Base-by-base conservation (phyloP, 92 coral and sea anemone genomes). In the Muricea muricata region DNA sequence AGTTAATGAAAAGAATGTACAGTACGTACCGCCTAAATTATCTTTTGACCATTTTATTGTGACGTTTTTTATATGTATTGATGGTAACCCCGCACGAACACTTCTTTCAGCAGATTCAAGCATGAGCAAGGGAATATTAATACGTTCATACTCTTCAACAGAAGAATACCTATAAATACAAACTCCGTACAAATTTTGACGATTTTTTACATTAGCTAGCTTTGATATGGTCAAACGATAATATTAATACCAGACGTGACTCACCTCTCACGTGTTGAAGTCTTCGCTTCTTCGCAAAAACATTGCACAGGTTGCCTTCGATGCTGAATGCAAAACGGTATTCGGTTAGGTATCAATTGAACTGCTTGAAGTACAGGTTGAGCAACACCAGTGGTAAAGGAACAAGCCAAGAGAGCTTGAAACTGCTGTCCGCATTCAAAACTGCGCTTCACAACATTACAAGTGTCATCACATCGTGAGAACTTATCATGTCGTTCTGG, bases 321-420 rank as follows among this genome's bases (percentile, higher is more conserved):
- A 83, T 95, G 98, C 54, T 78, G 88, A 57, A 90, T 77, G 29
- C 98, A 95, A 37, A 93, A 93, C n/a, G n/a, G n/a, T 76, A 91
- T 75, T 11, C 84, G 46, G 0, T 91, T 34, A 3, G 89, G 85
- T 7, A 90, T 67, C 7, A 92, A 75, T 60, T 90, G 89, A 14
- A 95, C 58, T 15, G 93, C 97, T 47, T 89, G 85, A 20, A 95
- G 82, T 48, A 80, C 86, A 10, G 97, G 98, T 87, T 93, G 93
- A 33, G 89, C 92, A 30, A 95, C 12, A 21, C 98, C 96, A 9
- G 87, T 87, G 50, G 83, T 84, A 24, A 87, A 79, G 66, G 89
- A 92, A 50, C 93, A 90, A 40, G 93, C 90, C 35, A 95, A 65
- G 17, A 90, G 76, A 28, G 85, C 91, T 20, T 87, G 63, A 12